Evolutionary conservation across 2,113 vertebrate genomes (phyloP), one percentile per base, ranked within the genome.

Genomic region (Lepisosteus osseus): DNA sequence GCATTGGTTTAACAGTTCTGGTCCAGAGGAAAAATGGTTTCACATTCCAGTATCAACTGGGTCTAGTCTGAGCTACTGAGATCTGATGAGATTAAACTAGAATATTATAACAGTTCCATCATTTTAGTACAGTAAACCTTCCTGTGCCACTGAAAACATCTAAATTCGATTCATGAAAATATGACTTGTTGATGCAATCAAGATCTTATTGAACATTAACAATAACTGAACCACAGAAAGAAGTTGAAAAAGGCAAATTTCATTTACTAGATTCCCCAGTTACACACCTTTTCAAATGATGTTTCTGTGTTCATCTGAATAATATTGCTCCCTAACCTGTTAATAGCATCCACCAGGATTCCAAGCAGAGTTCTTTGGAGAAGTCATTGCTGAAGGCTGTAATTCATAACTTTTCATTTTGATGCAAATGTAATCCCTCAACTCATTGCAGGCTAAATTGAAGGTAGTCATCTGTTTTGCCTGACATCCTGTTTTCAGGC

Each of bases 381-480:
- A 65, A 72, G n/a, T 56, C 51, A 13, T 54, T 12, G 2, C 54
- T 54, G 42, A 12, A 41, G 63, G 70, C 51, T 65, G 67, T 65
- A 72, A 66, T 55, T 72, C 51, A 68, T 68, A 51, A 12, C 67
- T 55, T 68, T 55, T 68, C 15, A 56, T 54, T 56, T 2, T 3
- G 47, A 56, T 65, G 65, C 63, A 65, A 29, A 72, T 72, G 29
- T 44, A 65, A 64, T 72, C 14, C 14, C 51, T 57, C 65, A 54
- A 13, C 70, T 40, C 70, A 65, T 56, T 54, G 47, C 51, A 63
- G 61, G 63, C 47, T 72, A 65, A 72, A 55, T 12, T 65, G 47
- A 65, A 72, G 61, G 70, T 47, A 72, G 14, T 45, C 62, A 72
- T 72, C 51, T 72, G 70, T 72, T 72, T 72, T 54, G n/a, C 17